Base-by-base conservation (phyloP, 2,888 invertebrate species). In the Bellardia pandia region DNA sequence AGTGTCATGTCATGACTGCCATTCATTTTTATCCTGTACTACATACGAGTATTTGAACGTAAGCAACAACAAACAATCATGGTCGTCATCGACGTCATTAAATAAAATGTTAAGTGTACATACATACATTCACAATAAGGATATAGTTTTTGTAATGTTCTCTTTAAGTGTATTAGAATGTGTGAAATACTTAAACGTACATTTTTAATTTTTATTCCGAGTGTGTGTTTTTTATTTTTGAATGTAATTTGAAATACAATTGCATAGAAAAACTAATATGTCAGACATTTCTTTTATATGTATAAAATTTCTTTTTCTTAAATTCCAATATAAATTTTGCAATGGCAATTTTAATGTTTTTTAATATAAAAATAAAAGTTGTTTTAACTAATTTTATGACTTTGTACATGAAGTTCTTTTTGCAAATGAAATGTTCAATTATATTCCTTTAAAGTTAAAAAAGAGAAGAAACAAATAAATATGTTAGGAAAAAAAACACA, bases 81-180 rank as follows among this genome's bases (percentile, higher is more conserved):
- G 86, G 86, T 86, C 83, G 86, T 83, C 86, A 83, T 80, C 83
- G 86, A 86, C 86, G 86, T 86, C 86, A 86, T 80, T 80, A 80
- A 76, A 77, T 80, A 76, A 79, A 83, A 86, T 69, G 78, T 82
- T 82, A 78, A 76, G 85, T 79, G 60, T 60, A 56, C 23, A 56
- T 9, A 23, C 56, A 56, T 11, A 11, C 3, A 16, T 8, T 1
- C n/a, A 56, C 23, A 23, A 23, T 23, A 1, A 56, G 13, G 23
- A 56, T 9, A 56, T 9, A 56, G 8, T 56, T 56, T 56, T n/a
- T 9, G 45, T 45, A 45, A 45, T 3, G 3, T 45, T 11, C 13
- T 45, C 3, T 13, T 45, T 45, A 13, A 45, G 60, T 53, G 45
- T 16, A 14, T 42, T 30, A 69, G 53, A 62, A 79, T 71, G 53